These are phyloP conservation scores for Pycnomerus fuliginosus DNA, from an alignment of 2,888 invertebrate species.

Conservation along the genomic window DNA sequence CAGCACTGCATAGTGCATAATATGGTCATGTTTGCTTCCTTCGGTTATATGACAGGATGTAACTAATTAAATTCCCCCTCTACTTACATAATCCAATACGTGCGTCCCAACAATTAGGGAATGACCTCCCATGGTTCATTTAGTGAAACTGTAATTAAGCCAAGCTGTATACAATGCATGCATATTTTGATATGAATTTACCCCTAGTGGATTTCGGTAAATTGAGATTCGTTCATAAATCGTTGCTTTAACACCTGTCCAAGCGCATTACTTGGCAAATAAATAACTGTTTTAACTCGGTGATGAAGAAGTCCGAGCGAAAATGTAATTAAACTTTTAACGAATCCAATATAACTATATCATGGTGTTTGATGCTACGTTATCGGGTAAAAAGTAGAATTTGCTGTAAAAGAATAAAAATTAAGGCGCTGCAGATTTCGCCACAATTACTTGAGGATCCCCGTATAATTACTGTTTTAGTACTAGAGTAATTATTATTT, in stretches of 20 bases:
- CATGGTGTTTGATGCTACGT: too few relatives aligned
- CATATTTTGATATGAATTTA: constrained; percentile 11
- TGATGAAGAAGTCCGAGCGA: neutral
- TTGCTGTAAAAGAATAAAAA: constrained; percentile 7
- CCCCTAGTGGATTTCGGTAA: constrained; percentile 12
- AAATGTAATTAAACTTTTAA: neutral
- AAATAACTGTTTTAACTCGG: neutral
- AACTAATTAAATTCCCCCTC: constrained; percentile 23
- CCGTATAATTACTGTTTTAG: constrained; percentile 33
- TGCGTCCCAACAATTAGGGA: constrained; percentile 14
- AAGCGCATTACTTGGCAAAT: neutral
- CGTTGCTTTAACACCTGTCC: neutral
- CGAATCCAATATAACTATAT: too few relatives aligned
- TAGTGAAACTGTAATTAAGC: constrained; percentile 18
- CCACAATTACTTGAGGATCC: constrained; percentile 29
- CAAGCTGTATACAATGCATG: too few relatives aligned
- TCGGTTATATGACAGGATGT: constrained; percentile 25
- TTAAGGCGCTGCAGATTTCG: constrained; percentile 7
- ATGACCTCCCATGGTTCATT: constrained; percentile 15
- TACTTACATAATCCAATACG: constrained; percentile 17
- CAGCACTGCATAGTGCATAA: too few relatives aligned
- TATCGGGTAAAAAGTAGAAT: constrained; percentile 7
- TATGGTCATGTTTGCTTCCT: constrained; percentile 24
- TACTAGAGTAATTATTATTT: constrained; percentile 34
- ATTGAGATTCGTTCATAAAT: neutral